phyloP scores from a whole-genome alignment of 2,113 vertebrate species.

The Pseudorasbora parva region DNA sequence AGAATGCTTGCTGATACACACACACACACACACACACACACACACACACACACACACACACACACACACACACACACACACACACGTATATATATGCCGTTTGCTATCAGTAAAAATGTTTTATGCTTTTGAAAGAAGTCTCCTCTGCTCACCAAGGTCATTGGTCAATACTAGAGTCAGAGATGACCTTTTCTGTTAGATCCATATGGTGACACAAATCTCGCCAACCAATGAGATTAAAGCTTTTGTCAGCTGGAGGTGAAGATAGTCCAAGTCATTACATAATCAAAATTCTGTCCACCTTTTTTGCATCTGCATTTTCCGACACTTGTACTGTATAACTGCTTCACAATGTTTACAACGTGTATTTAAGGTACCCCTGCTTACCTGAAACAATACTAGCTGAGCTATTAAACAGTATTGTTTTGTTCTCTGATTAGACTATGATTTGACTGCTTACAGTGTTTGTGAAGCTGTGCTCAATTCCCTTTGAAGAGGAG shows the following conservation, averaged over 20 bases:
- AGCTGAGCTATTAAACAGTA: constrained; percentile 15
- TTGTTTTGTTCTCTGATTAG: constrained; percentile 46
- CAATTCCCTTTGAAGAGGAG: constrained; percentile 72
- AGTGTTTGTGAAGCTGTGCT: constrained; percentile 42
- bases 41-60: too few species aligned
- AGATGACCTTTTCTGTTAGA: constrained; percentile 57
- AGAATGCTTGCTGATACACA: too few species aligned
- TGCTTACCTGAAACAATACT: not conserved
- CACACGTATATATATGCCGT: too few species aligned
- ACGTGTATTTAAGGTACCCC: not conserved
- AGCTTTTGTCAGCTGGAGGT: not conserved
- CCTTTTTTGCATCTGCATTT: not conserved
- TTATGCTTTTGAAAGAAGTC: too few species aligned
- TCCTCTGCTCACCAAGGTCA: too few species aligned
- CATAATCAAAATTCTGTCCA: not conserved
- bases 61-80: too few species aligned
- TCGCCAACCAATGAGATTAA: not conserved
- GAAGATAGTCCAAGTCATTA: not conserved
- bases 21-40: too few species aligned
- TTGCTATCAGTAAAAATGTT: too few species aligned
- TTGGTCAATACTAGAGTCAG: constrained; percentile 54
- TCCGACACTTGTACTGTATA: not conserved
- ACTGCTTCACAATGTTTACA: not conserved
- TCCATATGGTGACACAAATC: constrained; percentile 22
- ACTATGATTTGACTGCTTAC: constrained; percentile 41